Evolutionary conservation across 37 sponge, comb jelly and placozoan genomes (phyloP), one percentile per base, ranked within the genome.

Genomic region (Cladorhizidae sp.): DNA sequence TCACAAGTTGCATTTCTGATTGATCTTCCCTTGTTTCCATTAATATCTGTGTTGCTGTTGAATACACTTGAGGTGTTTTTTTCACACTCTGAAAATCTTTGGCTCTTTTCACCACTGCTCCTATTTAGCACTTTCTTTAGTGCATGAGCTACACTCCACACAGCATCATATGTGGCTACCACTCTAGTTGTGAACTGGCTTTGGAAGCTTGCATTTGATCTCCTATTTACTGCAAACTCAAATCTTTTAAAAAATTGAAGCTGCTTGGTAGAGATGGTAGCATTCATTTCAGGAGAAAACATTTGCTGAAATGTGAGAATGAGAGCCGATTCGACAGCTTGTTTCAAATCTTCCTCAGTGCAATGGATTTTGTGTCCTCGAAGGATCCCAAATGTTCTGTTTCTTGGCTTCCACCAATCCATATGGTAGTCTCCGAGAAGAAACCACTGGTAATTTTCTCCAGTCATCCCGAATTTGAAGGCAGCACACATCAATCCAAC

Each of bases 101-200:
- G n/a, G n/a, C n/a, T n/a, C n/a, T n/a, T n/a, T n/a, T n/a, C n/a
- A n/a, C n/a, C n/a, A 6, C 21, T 25, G 17, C 33, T 9, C 38
- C 65, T 65, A 2, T 12, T 35, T 20, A 81, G 21, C 20, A 71
- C n/a, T 9, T 1, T 22, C 18, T 72, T 72, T 2, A 81, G 2
- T 21, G 62, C 71, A 21, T 49, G n/a, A 22, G 73, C 73, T 49
- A 72, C 57, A 22, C 25, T 29, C 82, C 82, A 81, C 41, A 81
- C 72, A 28, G 82, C 82, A 81, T 81, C 82, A 64, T 81, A 81
- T 2, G 82, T 42, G 25, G 41, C 0, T 6, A 28, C 55, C 8
- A 57, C 82, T 52, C 50, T 51, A 25, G 56, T 39, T 12, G 57
- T 37, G 2, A 5, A 25, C 59, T 21, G 59, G 26, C 59, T 58